Evolutionary conservation across 2,888 invertebrate genomes (phyloP).

Genomic region (Troilus luridus): DNA sequence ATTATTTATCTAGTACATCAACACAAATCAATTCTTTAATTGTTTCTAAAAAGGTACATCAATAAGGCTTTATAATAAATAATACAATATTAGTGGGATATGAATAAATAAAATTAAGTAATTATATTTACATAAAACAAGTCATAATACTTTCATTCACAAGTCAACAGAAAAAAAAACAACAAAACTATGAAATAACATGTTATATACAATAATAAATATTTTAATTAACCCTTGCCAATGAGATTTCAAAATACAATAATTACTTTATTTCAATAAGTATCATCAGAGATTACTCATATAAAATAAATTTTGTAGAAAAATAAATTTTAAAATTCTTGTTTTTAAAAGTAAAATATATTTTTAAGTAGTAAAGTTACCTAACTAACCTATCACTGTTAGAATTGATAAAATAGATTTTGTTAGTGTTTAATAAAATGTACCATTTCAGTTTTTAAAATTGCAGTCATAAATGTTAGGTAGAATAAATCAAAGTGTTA

Average conservation of each 20-base stretch:
- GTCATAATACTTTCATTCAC: background rate
- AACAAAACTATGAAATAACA: slow-evolving; percentile 21
- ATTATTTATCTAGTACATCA: background rate
- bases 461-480: slow-evolving; percentile 5
- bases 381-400: background rate
- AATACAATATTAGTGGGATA: slow-evolving; percentile 13
- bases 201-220: slow-evolving; percentile 28
- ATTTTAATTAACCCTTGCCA: slow-evolving; percentile 28
- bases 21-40: background rate
- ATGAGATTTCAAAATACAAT: slow-evolving; percentile 12
- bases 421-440: background rate
- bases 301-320: slow-evolving; percentile 34
- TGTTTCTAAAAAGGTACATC: background rate
- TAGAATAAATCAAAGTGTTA: background rate
- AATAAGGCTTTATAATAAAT: slow-evolving; percentile 14
- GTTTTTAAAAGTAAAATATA: background rate
- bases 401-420: background rate
- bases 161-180: slow-evolving; percentile 14
- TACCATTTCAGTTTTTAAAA: background rate
- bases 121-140: slow-evolving; percentile 37
- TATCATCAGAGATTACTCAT: slow-evolving; percentile 2
- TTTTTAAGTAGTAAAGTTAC: background rate
- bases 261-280: background rate
- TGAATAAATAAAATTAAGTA: slow-evolving; percentile 21
- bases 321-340: slow-evolving; percentile 13